Conservation (phyloP, 2,797 vertebrate species). For the Pteronotus mesoamericanus region DNA sequence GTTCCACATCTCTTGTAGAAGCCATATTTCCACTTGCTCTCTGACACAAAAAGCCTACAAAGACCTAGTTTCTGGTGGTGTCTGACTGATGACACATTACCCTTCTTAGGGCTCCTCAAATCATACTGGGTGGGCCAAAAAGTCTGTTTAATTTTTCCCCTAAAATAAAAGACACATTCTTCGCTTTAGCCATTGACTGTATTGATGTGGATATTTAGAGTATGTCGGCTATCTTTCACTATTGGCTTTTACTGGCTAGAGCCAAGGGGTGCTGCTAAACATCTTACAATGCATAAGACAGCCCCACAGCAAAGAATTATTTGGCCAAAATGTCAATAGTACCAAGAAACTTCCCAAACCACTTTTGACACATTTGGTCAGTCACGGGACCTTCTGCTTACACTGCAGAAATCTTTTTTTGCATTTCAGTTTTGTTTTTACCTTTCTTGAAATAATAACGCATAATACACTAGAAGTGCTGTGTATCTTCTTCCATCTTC, state of each 20-base stretch:
- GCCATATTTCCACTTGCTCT: neutral
- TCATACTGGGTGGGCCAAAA: neutral
- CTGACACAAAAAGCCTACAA: constrained; percentile 28
- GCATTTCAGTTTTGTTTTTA: neutral
- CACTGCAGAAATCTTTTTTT: neutral
- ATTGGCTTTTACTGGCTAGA: neutral
- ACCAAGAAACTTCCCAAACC: neutral
- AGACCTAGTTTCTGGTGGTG: neutral
- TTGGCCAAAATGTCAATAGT: neutral
- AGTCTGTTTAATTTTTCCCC: neutral
- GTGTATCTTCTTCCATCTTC: neutral
- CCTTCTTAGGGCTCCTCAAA: neutral
- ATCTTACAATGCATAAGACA: neutral
- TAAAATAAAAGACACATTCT: neutral
- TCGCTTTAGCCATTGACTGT: neutral
- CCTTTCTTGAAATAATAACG: neutral
- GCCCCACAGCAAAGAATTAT: neutral
- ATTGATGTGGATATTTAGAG: neutral
- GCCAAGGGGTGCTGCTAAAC: neutral
- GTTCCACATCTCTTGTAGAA: constrained; percentile 35
- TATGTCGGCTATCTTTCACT: neutral
- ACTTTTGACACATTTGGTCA: neutral
- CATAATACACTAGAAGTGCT: neutral
- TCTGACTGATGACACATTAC: neutral
- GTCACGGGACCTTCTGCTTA: neutral